phyloP scores from a whole-genome alignment of 2,113 vertebrate genomes.

The Hemibagrus wyckioides region DNA sequence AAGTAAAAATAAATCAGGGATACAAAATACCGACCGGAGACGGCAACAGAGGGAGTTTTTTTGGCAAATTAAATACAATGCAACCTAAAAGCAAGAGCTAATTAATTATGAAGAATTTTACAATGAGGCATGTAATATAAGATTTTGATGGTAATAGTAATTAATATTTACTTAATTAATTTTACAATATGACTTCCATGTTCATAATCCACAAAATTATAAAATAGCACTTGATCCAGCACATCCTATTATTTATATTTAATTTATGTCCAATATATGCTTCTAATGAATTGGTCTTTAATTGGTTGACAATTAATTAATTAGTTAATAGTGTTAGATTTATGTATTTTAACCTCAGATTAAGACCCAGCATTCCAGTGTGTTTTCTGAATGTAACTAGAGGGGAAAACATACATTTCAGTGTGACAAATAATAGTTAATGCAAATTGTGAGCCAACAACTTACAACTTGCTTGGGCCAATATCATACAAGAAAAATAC shows the following conservation, averaged over 20 bases:
- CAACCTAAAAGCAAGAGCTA: not conserved
- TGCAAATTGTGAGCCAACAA: not conserved
- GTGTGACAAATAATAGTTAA: not conserved
- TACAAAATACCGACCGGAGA: not conserved
- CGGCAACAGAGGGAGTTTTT: not conserved
- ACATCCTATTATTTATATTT: not conserved
- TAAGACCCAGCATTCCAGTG: no score
- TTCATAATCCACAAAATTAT: not conserved
- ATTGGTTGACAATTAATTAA: not conserved
- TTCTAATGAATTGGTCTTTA: not conserved
- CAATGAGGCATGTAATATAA: not conserved
- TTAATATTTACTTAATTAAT: not conserved
- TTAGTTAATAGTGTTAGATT: not conserved
- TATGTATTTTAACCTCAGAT: no score
- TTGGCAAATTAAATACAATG: not conserved
- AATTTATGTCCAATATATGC: not conserved
- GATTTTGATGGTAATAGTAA: not conserved
- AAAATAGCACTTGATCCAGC: slow-evolving; percentile 4
- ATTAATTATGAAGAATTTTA: not conserved
- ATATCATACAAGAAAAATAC: not conserved
- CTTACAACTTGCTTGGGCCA: not conserved
- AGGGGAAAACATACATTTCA: not conserved
- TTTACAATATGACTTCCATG: not conserved
- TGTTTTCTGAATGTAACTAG: not conserved
- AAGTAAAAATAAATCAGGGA: not conserved